phyloP scores from a whole-genome alignment of 2,113 vertebrate species.

The Isurus oxyrinchus region DNA sequence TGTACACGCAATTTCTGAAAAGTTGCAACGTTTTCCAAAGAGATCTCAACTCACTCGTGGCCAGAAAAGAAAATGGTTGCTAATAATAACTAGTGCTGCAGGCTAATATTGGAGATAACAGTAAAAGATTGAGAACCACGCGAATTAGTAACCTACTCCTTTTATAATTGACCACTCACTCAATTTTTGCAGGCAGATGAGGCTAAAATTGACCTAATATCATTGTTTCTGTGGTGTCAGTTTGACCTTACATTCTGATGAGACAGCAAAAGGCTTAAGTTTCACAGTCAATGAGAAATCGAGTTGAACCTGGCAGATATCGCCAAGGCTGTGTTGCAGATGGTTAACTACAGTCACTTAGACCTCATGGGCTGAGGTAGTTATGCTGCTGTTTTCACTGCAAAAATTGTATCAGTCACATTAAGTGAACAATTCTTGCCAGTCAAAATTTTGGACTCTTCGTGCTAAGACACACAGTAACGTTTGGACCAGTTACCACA shows the following conservation, averaged over 20 bases:
- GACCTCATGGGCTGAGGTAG: neutral
- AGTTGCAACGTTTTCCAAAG: neutral
- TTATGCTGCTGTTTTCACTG: neutral
- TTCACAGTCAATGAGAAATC: slow-evolving; percentile 24
- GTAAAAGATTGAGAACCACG: neutral
- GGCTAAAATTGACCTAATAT: neutral
- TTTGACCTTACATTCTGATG: slow-evolving; percentile 12
- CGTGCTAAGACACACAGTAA: neutral
- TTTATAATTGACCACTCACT: neutral
- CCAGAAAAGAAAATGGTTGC: neutral
- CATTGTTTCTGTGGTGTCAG: neutral
- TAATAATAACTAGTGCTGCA: neutral
- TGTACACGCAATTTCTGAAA: neutral
- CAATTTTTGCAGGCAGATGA: neutral
- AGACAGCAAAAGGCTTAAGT: slow-evolving; percentile 20
- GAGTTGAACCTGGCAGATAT: neutral
- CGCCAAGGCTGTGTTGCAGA: slow-evolving; percentile 4
- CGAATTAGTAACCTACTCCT: neutral
- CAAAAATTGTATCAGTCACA: neutral
- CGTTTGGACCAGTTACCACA: neutral
- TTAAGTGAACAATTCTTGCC: neutral
- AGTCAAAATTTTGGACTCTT: neutral
- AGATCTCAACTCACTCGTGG: neutral
- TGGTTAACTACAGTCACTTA: neutral
- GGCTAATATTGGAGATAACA: neutral